Evolutionary conservation across 2,113 vertebrate species (phyloP).

Genomic region (Chrysochloris asiatica): DNA sequence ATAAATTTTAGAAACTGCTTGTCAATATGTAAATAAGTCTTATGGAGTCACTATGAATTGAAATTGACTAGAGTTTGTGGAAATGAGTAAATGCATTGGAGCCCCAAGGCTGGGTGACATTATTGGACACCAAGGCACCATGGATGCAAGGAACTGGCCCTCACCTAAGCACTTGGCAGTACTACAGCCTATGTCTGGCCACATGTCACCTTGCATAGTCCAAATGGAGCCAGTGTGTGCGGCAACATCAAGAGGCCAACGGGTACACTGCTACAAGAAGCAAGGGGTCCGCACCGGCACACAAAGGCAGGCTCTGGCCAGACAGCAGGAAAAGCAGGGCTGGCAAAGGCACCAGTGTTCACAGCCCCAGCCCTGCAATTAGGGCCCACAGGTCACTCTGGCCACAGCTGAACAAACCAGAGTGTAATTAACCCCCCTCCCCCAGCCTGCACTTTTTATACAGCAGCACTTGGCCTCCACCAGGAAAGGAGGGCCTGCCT

Average conservation of each 20-base stretch:
- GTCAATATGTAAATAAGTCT: background rate
- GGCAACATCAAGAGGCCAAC: background rate
- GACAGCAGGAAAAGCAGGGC: background rate
- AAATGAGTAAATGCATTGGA: background rate
- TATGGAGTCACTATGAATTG: background rate
- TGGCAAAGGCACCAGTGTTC: conserved; percentile 76
- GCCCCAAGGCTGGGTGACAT: too few relatives aligned
- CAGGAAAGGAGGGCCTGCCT: conserved; percentile 72
- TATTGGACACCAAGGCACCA: background rate
- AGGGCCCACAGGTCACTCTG: conserved; percentile 84
- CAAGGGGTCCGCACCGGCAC: background rate
- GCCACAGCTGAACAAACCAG: conserved; percentile 85
- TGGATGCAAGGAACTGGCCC: background rate
- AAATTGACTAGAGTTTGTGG: background rate
- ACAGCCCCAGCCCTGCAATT: conserved; percentile 80
- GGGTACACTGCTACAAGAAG: background rate
- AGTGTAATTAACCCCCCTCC: conserved; percentile 85
- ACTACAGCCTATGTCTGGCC: background rate
- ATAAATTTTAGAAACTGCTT: background rate
- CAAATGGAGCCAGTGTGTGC: background rate
- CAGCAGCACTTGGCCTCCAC: conserved; percentile 77
- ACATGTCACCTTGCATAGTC: background rate
- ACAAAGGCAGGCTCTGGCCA: conserved; percentile 77
- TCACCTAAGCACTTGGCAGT: conserved; percentile 18
- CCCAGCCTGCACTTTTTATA: conserved; percentile 66